phyloP scores from a whole-genome alignment of 2,113 vertebrate species.

The Oophaga pumilio region DNA sequence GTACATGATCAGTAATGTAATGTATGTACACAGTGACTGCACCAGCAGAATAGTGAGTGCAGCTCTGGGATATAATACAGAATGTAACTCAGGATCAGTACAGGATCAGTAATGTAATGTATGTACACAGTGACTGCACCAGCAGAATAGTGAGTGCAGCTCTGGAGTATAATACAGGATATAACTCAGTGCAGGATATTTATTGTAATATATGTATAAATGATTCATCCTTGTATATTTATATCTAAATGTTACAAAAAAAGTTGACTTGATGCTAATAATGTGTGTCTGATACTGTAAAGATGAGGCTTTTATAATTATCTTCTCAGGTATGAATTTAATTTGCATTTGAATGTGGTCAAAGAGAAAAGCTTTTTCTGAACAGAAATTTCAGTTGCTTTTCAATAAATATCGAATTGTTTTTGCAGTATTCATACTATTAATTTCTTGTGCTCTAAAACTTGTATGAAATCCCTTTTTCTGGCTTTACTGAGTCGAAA shows the following conservation, averaged over 20 bases:
- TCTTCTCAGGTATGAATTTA: not conserved
- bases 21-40: no score
- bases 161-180: not conserved
- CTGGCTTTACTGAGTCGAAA: not conserved
- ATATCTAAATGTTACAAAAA: not conserved
- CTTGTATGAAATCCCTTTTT: slow-evolving; percentile 4
- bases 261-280: not conserved
- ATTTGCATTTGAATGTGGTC: not conserved
- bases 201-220: not conserved
- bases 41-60: no score
- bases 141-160: no score
- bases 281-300: not conserved
- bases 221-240: not conserved
- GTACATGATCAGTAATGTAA: no score
- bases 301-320: not conserved
- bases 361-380: not conserved
- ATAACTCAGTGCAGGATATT: not conserved
- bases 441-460: slow-evolving; percentile 12
- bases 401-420: not conserved
- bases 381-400: not conserved
- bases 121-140: not conserved
- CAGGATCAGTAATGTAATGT: not conserved
- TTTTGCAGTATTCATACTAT: slow-evolving; percentile 35
- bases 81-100: not conserved
- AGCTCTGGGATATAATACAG: no score